Percentiles rank a stretch among this genome's conserved stretches.
Conservation (phyloP, 2,888 invertebrate species). For the Lampropteryx suffumata region DNA sequence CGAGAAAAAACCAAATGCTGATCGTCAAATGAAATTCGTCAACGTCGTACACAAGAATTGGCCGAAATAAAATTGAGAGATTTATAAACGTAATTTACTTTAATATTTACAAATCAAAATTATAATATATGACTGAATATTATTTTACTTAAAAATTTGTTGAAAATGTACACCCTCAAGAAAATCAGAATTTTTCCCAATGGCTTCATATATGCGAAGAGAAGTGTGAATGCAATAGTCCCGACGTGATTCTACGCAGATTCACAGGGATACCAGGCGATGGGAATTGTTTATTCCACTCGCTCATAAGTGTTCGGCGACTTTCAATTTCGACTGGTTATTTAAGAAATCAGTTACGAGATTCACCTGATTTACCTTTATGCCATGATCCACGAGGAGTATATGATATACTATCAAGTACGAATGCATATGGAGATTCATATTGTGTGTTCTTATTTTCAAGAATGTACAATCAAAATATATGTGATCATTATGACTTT, state of each 20-base stretch:
- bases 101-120: slow-evolving; percentile 39
- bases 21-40: slow-evolving; percentile 45
- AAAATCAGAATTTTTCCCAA: slow-evolving; percentile 36
- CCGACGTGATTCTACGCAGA: slow-evolving; percentile 39
- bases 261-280: slow-evolving; percentile 39
- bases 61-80: no score
- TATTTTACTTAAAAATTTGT: slow-evolving; percentile 39
- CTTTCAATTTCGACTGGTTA: slow-evolving; percentile 45
- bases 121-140: slow-evolving; percentile 38
- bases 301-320: slow-evolving; percentile 46
- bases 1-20: slow-evolving; percentile 44
- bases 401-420: slow-evolving; percentile 45
- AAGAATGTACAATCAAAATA: slow-evolving; percentile 50
- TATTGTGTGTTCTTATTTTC: slow-evolving; percentile 47
- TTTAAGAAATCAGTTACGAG: slow-evolving; percentile 46
- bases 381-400: slow-evolving; percentile 49
- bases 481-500: slow-evolving; percentile 53
- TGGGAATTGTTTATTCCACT: slow-evolving; percentile 41
- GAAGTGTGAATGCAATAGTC: slow-evolving; percentile 31
- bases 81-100: slow-evolving; percentile 44
- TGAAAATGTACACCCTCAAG: slow-evolving; percentile 35
- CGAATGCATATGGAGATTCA: slow-evolving; percentile 46
- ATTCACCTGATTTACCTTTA: slow-evolving; percentile 49
- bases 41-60: slow-evolving; percentile 43
- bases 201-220: slow-evolving; percentile 30